Base-by-base conservation (phyloP, 1,140 invertebrate genomes). In the Drosophila equinoxialis region DNA sequence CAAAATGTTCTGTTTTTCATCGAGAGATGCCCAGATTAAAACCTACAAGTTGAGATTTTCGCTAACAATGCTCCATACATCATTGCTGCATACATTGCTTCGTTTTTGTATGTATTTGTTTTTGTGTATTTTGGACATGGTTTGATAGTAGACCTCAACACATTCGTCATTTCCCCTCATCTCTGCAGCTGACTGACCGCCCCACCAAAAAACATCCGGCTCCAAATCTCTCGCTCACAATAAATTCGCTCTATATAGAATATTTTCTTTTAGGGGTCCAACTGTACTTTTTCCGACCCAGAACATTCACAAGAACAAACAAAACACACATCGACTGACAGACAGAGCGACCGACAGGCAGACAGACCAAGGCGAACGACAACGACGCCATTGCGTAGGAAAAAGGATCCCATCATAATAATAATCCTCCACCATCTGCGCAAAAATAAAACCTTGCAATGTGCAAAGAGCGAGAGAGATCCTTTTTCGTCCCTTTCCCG, bases 381-480 rank as follows among this genome's bases (percentile, higher is more conserved):
- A 10, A 39, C 51, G 54, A 58, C 68, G 69, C 51, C 65, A 67
- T 59, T 69, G 67, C 75, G 64, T 59, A 59, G 57, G 74, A 77
- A 66, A 77, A 80, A 87, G 84, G 84, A 87, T 87, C 84, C 84
- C 84, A 87, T 81, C 67, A 84, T 84, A 89, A 87, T 84, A 89
- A 87, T 90, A 87, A 87, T 84, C 84, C 84, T 87, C 84, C 84
- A 87, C 84, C 84, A 87, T 87, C 80, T 87, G 84, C 84, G 84
- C 84, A 87, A 87, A 89, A 87, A 84, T 74, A 83, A 80, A 87
- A 89, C 83, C 83, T 87, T 86, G 75, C 83, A 77, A 86, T 86
- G 83, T 89, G 83, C 79, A 85, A 86, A 85, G 83, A 86, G 82
- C 75, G 79, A 83, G 84, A 87, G 84, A 87, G 84, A 87, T 87